Conservation (phyloP, 2,888 invertebrate species). For the Epinotia brunnichana region DNA sequence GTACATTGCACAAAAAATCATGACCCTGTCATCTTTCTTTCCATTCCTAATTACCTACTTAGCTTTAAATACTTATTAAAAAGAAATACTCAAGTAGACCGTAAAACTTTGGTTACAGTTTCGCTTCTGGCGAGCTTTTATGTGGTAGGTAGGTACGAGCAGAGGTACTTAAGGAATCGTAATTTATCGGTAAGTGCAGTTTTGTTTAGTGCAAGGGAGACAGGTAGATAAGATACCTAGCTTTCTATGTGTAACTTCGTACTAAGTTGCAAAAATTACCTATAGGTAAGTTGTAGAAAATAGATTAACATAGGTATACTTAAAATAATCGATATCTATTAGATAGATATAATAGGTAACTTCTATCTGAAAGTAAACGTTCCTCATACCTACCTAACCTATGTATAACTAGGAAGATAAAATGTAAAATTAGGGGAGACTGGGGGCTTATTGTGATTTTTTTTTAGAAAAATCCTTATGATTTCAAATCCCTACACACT, state of each 20-base stretch:
- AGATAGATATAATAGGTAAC: no score
- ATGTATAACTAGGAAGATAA: no score
- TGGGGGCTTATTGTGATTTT: no score
- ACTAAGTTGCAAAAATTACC: neutral
- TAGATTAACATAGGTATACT: no score
- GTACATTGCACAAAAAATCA: slow-evolving; percentile 3
- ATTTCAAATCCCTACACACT: no score
- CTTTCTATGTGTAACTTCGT: slow-evolving; percentile 66
- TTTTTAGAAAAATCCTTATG: no score
- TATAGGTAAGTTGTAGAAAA: neutral
- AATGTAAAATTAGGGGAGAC: no score
- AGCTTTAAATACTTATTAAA: slow-evolving; percentile 32
- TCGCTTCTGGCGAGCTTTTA: slow-evolving; percentile 25
- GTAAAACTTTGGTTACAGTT: slow-evolving; percentile 27
- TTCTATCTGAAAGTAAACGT: no score
- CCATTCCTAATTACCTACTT: slow-evolving; percentile 26
- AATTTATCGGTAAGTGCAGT: slow-evolving; percentile 65
- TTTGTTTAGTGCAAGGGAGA: slow-evolving; percentile 66
- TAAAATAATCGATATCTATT: no score
- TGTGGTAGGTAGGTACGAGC: slow-evolving; percentile 13
- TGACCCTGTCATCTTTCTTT: slow-evolving; percentile 10
- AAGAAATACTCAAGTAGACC: slow-evolving; percentile 20
- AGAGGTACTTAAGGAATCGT: slow-evolving; percentile 49
- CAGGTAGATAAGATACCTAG: slow-evolving; percentile 53
- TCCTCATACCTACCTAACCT: no score